Evolutionary conservation across 2,113 vertebrate species (phyloP), one percentile per base, ranked within the genome.

Genomic region (Amblyopsis rosae): DNA sequence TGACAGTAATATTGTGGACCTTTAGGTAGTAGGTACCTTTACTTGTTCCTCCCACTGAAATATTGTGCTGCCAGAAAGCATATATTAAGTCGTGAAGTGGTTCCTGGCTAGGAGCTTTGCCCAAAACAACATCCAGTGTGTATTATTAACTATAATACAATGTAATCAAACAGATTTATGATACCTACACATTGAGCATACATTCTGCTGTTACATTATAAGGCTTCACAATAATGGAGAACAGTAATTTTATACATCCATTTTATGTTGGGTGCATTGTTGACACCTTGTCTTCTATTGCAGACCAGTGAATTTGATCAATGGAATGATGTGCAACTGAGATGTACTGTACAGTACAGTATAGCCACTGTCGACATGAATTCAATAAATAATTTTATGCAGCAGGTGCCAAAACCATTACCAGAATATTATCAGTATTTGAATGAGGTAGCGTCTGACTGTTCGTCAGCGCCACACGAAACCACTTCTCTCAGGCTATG

Each of bases 341-440:
- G 15, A 15, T 13, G 13, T 16, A 54, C 13, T 26, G 2, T 26
- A 26, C 26, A 26, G 26, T 26, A n/a, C 7, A n/a, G n/a, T 54
- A 15, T 54, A 54, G 51, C 13, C n/a, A 15, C n/a, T 54, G 51
- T 54, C 4, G 63, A 26, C 48, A 49, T 19, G 46, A 76, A 68
- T 41, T 26, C 26, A 32, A 13, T 59, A 16, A 65, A 72, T 57
- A 55, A 9, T 13, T 46, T 54, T 19, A 33, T 41, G 68, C 19
- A 47, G 12, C 61, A 64, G 57, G 9, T 12, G 0, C 45, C 26
- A 56, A 6, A 12, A 35, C 19, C 61, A 59, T 59, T 55, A 69
- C 72, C 67, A 59, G 65, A 76, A 68, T 55, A 62, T 77, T 77
- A 79, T 69, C 63, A 54, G 19, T 58, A 9, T 41, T 58, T 65